Conservation (phyloP, 2,113 vertebrate genomes). For the Callipepla californica region DNA sequence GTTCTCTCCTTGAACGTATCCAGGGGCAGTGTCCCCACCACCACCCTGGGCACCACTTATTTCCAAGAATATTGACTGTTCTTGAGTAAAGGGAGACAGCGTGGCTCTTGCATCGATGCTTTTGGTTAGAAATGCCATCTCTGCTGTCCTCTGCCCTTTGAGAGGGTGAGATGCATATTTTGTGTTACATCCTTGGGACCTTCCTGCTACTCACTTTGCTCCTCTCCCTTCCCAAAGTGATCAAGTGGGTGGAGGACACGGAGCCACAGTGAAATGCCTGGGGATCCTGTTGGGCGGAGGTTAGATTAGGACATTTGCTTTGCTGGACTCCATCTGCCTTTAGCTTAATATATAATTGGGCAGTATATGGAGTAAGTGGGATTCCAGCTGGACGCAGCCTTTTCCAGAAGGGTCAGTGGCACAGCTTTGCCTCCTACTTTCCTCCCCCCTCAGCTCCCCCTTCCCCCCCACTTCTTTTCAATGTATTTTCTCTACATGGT, state of each 20-base stretch:
- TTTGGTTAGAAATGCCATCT: not conserved
- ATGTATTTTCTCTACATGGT: not conserved
- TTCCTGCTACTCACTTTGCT: not conserved
- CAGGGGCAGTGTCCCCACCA: too few species aligned
- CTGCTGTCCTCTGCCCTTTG: fast-evolving
- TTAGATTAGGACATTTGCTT: not conserved
- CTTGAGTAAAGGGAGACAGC: fast-evolving
- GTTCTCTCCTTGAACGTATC: not conserved
- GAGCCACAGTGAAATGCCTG: not conserved
- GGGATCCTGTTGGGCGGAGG: not conserved
- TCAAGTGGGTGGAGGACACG: not conserved
- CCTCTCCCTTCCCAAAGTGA: not conserved
- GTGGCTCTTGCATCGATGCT: fast-evolving
- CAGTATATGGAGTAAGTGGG: fast-evolving
- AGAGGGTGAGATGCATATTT: not conserved
- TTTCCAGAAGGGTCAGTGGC: fast-evolving
- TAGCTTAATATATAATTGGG: not conserved
- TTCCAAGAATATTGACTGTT: not conserved
- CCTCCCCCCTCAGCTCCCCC: fast-evolving
- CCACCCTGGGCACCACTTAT: not conserved
- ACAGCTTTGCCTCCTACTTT: not conserved
- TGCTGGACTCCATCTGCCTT: not conserved
- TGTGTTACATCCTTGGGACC: fast-evolving
- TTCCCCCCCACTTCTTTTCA: fast-evolving
- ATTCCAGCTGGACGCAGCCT: not conserved